A percentile compares a stretch with the other conserved stretches of the same genome.
Conservation (phyloP, 1,140 invertebrate genomes). For the Proctacanthus coquilletti region DNA sequence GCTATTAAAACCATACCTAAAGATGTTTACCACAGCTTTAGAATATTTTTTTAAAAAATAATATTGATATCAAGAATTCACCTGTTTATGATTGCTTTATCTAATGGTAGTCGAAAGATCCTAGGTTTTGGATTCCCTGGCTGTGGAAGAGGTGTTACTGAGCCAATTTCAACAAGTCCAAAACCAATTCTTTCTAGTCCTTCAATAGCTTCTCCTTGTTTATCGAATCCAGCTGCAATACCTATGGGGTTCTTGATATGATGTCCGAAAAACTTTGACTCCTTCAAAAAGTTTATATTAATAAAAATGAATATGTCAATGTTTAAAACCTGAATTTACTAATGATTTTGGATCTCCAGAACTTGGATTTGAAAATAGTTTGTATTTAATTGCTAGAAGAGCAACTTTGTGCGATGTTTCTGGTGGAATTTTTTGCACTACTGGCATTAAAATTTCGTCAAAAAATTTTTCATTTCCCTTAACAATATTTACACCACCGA, state of each 20-base stretch:
- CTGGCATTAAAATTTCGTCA: conserved; percentile 18
- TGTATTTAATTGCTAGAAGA: conserved; percentile 56
- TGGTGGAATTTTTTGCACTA: conserved; percentile 30
- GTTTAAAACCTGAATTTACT: neutral
- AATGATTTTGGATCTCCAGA: conserved; percentile 36
- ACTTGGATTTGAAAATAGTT: conserved; percentile 43
- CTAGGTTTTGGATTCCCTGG: conserved; percentile 82
- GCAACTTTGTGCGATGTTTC: conserved; percentile 68
- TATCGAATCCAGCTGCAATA: conserved; percentile 96
- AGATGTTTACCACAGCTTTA: conserved; percentile 2
- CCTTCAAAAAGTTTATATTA: conserved; percentile 30
- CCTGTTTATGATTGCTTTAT: conserved; percentile 88
- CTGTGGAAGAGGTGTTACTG: conserved; percentile 86
- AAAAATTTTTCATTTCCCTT: conserved; percentile 5
- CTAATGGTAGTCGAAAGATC: conserved; percentile 73
- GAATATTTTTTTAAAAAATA: conserved; percentile 1
- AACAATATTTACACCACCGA: too few relatives aligned
- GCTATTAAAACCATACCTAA: conserved; percentile 78
- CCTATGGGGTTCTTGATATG: conserved; percentile 81
- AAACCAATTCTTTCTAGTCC: conserved; percentile 78
- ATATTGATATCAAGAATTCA: too few relatives aligned
- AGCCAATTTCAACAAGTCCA: conserved; percentile 93
- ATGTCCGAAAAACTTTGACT: conserved; percentile 50
- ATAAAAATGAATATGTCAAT: conserved; percentile 4
- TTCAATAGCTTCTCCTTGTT: conserved; percentile 80